Base-by-base conservation (phyloP, 1,140 invertebrate species). In the Aphelenchoides avenae region DNA sequence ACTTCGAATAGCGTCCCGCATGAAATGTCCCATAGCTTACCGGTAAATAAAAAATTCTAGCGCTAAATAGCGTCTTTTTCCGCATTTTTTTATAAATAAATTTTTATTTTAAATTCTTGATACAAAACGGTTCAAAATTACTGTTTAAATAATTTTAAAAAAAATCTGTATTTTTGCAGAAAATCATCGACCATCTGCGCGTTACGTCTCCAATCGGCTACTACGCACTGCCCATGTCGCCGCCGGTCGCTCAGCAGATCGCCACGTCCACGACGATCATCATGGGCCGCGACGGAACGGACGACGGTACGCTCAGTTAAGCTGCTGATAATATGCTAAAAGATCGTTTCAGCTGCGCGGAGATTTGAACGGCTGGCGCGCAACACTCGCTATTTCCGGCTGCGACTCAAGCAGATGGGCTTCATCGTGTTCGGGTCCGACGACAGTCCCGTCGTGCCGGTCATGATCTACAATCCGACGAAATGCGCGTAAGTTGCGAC, bases 381-480 rank as follows among this genome's bases (percentile, higher is more conserved):
- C 64, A 95, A 95, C 76, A 86, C 87, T 0, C 82, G 85, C 43
- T 95, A 95, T 78, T 92, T 95, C 73, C 84, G 91, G 41, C 81
- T 84, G 64, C 84, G 86, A 64, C 80, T 97, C 30, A 85, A 88
- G 51, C 87, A 91, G 76, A 87, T 91, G 73, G 91, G 93, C 50
- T 89, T 95, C 66, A 91, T 96, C 71, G 85, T 88, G 50, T 93
- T 90, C 79, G 94, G 94, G n/a, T 89, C 94, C 80, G 85, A 88
- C 71, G 89, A 95, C 78, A 95, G 91, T 7, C 94, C 94, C 0
- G 91, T 98, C 55, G 89, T 98, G 61, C 94, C 94, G 20, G 84
- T 97, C 80, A 79, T 97, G 70, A 85, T 94, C 36, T 97, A 91
- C 80, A 83, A 91, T 70, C 92, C 91, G 77, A 88, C 90, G 1